Base-by-base conservation (phyloP, 2,888 invertebrate genomes). In the Macaria notata region DNA sequence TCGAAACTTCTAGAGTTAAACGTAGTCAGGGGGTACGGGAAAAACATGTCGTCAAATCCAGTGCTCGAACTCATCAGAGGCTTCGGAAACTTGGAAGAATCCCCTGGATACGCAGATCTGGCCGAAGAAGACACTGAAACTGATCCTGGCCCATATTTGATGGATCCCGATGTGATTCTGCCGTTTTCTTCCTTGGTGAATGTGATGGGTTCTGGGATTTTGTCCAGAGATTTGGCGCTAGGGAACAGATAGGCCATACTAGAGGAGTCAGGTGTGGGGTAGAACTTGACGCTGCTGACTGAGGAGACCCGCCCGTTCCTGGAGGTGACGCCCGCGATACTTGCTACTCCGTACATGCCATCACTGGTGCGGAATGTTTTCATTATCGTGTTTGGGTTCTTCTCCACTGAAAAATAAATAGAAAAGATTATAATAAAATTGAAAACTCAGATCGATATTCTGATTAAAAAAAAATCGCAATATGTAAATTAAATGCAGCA, bases 251-350 rank as follows among this genome's bases (percentile, higher is more conserved):
- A 63, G 8, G 60, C 29, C 56, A 57, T 57, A 9, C 46, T 49
- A 44, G 57, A 48, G 30, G 54, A 39, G 19, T 52, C 58, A 0
- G 72, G 9, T 0, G 58, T 50, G 6, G 84, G 78, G 52, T 73
- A 82, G 39, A 83, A 72, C 49, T 82, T 76, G 5, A 85, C 64
- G 5, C 81, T 82, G 4, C 79, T 77, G 33, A 80, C 61, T 3
- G 86, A 76, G 3, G 85, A 79, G 0, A 83, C 68, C 54, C 83
- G 66, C 2, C 84, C 87, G 33, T 86, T 83, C 41, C 82, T 76
- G 19, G 82, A 78, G 3, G 84, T 70, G 9, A 81, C 65, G 1
- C 78, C 79, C 2, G 83, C 73, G 9, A 85, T 63, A 53, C 83
- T 85, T 5, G 83, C 75, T 0, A 86, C 76, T 3, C 84, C 84